Evolutionary conservation across 2,113 vertebrate genomes (phyloP).

Genomic region (Pachycephala philippinensis): DNA sequence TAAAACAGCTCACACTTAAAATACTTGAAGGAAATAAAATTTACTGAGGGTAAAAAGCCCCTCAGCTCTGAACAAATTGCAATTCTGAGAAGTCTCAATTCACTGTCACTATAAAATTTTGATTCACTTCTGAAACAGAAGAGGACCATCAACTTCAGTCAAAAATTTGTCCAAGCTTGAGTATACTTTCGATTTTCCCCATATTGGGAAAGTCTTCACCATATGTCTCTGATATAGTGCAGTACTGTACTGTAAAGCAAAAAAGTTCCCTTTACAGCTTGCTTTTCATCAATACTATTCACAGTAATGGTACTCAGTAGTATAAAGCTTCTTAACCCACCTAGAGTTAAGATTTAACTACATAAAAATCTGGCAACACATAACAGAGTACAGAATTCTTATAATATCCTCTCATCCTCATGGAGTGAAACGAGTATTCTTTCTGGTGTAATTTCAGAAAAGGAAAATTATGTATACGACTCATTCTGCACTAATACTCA

Average conservation of each 20-base stretch:
- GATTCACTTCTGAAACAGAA: background rate
- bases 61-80: background rate
- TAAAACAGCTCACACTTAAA: background rate
- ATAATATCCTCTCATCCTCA: background rate
- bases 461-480: background rate
- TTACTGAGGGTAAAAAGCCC: background rate
- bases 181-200: background rate
- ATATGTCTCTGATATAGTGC: background rate
- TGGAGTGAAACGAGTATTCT: background rate
- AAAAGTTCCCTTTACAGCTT: background rate
- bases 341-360: background rate
- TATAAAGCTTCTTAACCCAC: background rate
- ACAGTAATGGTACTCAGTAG: background rate
- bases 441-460: background rate
- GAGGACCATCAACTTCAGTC: background rate
- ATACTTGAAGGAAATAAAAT: background rate
- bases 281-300: background rate
- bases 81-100: background rate
- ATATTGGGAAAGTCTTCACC: background rate
- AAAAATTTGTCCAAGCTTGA: background rate
- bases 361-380: background rate
- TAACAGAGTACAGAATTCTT: background rate
- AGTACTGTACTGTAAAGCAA: background rate
- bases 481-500: background rate
- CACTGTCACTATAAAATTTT: background rate